phyloP scores from a whole-genome alignment of 2,113 vertebrate genomes.

The Varanus salvator region DNA sequence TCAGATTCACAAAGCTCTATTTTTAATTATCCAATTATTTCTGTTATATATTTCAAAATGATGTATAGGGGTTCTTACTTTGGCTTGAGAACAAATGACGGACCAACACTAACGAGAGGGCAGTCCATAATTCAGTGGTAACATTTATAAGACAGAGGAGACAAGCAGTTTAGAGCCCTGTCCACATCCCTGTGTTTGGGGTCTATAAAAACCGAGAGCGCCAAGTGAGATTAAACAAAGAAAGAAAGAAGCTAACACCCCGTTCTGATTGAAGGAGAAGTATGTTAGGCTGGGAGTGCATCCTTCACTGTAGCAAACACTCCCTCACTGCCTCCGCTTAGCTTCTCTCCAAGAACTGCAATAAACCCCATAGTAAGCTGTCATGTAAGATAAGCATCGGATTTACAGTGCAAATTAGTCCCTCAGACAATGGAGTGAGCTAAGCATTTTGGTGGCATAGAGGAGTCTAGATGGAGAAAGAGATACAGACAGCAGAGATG shows the following conservation, averaged over 20 bases:
- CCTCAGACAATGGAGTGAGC: slow-evolving; percentile 69
- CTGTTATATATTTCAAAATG: too few relatives aligned
- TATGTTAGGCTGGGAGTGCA: background rate
- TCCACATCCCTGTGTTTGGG: background rate
- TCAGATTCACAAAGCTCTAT: too few relatives aligned
- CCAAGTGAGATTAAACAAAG: too few relatives aligned
- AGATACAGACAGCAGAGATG: slow-evolving; percentile 65
- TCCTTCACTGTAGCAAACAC: slow-evolving; percentile 46
- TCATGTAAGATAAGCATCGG: slow-evolving; percentile 76
- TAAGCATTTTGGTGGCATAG: slow-evolving; percentile 69
- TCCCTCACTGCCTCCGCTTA: slow-evolving; percentile 55
- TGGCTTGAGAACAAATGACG: too few relatives aligned
- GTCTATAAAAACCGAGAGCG: slow-evolving; percentile 10
- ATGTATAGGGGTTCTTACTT: too few relatives aligned
- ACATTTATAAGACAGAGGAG: background rate
- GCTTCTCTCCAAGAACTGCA: slow-evolving; percentile 64
- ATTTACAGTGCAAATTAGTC: slow-evolving; percentile 75
- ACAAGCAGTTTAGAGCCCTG: slow-evolving; percentile 9
- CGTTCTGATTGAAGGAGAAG: slow-evolving; percentile 19
- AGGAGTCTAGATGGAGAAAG: slow-evolving; percentile 65
- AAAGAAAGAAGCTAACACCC: too few relatives aligned
- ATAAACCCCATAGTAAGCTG: slow-evolving; percentile 69
- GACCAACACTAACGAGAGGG: background rate
- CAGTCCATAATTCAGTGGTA: slow-evolving; percentile 5
- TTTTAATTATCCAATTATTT: too few relatives aligned